Percentiles rank a stretch among this genome's conserved stretches.
Evolutionary conservation across 2,113 vertebrate genomes (phyloP).

Genomic region (Neoarius graeffei): DNA sequence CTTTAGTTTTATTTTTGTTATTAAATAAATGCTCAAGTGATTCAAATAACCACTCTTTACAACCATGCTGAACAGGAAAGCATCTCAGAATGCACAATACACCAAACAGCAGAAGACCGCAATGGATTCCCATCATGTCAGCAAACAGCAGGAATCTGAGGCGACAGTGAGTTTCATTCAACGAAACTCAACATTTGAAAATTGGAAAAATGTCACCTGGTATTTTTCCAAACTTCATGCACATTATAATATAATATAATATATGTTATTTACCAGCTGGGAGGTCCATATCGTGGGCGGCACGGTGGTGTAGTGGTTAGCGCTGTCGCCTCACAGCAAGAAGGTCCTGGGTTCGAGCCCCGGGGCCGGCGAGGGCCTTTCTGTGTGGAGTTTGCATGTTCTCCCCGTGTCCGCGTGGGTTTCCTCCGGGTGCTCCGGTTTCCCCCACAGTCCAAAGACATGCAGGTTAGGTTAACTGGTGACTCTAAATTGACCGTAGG

Average conservation of each 20-base stretch:
- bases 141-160: background rate
- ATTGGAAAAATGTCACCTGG: background rate
- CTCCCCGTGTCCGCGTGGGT: no score
- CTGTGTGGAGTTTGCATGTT: no score
- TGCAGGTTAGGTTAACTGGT: no score
- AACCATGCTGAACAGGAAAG: background rate
- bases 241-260: background rate
- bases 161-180: background rate
- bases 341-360: no score
- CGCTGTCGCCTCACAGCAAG: no score
- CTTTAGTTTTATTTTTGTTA: background rate
- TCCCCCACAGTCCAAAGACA: no score
- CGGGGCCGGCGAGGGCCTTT: no score
- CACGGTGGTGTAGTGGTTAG: no score
- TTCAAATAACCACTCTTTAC: background rate
- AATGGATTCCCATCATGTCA: background rate
- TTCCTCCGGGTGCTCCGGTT: no score
- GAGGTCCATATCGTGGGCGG: no score
- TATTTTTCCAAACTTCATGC: no score
- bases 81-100: background rate
- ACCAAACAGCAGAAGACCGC: background rate
- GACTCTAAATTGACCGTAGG: no score
- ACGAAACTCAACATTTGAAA: background rate
- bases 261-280: background rate
- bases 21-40: background rate